Evolutionary conservation across 1,140 invertebrate genomes (phyloP).

Genomic region (Drosophila insularis): DNA sequence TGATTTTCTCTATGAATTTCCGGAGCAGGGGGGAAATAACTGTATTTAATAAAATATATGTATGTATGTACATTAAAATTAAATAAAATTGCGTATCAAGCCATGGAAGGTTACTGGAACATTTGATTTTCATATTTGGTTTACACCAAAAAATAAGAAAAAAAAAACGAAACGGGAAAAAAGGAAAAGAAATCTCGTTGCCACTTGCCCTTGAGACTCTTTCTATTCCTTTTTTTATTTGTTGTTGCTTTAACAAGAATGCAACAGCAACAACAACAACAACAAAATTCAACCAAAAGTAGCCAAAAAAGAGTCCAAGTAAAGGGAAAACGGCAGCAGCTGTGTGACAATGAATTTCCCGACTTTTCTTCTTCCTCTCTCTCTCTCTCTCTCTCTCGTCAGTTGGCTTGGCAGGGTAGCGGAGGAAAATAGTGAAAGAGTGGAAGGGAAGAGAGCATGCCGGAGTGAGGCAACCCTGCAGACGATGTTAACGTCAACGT

Average conservation of each 20-base stretch:
- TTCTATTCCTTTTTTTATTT: not conserved
- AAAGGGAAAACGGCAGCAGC: slow-evolving; percentile 24
- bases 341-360: slow-evolving; percentile 42
- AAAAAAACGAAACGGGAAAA: too few species aligned
- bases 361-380: slow-evolving; percentile 24
- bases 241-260: too few species aligned
- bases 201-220: slow-evolving; percentile 21
- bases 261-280: too few species aligned
- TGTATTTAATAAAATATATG: too few species aligned
- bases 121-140: not conserved
- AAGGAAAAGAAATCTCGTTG: not conserved
- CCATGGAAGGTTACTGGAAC: not conserved
- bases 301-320: slow-evolving; percentile 20
- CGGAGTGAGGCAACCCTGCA: not conserved
- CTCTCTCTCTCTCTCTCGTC: too few species aligned
- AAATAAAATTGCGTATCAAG: too few species aligned
- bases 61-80: too few species aligned
- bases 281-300: slow-evolving; percentile 1
- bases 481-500: not conserved
- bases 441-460: not conserved
- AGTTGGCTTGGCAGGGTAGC: not conserved
- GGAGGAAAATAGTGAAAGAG: not conserved
- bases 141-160: not conserved
- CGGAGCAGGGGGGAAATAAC: too few species aligned
- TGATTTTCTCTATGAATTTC: too few species aligned